Percentiles rank a stretch among this genome's conserved stretches.
These are phyloP conservation scores for Pterois miles DNA, from an alignment of 2,797 vertebrate genomes.

Conservation along the genomic window DNA sequence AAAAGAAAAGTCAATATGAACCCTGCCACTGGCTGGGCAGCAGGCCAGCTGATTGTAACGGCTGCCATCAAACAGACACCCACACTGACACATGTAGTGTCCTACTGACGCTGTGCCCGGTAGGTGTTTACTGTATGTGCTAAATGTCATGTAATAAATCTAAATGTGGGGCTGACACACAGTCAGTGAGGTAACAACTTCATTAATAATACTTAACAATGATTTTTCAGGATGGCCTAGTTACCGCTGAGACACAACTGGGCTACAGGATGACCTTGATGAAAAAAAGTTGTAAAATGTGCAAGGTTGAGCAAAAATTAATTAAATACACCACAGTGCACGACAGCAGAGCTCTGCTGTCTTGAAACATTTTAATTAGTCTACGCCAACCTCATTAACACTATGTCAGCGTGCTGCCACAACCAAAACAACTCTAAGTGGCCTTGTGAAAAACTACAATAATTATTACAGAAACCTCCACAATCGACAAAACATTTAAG, in stretches of 20 bases:
- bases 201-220: slow-evolving; percentile 29
- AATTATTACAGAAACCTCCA: background rate
- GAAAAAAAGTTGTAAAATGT: slow-evolving; percentile 7
- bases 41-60: slow-evolving; percentile 3
- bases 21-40: slow-evolving; percentile 2
- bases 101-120: background rate
- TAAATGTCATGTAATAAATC: slow-evolving; percentile 27
- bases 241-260: slow-evolving; percentile 21
- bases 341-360: background rate
- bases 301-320: slow-evolving; percentile 1
- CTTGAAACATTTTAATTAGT: slow-evolving; percentile 14
- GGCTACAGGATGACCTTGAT: slow-evolving; percentile 2
- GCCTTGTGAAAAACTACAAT: slow-evolving; percentile 17
- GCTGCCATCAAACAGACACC: slow-evolving; percentile 26
- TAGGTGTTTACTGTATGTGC: background rate
- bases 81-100: slow-evolving; percentile 20
- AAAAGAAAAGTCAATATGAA: background rate
- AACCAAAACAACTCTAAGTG: background rate
- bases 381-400: slow-evolving; percentile 12
- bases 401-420: slow-evolving; percentile 7
- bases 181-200: slow-evolving; percentile 7
- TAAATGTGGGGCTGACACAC: background rate
- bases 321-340: background rate
- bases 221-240: slow-evolving; percentile 40
- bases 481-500: background rate